Percentiles rank a stretch among this genome's conserved stretches.
phyloP scores from a whole-genome alignment of 1,140 invertebrate species.

The Riptortus pedestris region DNA sequence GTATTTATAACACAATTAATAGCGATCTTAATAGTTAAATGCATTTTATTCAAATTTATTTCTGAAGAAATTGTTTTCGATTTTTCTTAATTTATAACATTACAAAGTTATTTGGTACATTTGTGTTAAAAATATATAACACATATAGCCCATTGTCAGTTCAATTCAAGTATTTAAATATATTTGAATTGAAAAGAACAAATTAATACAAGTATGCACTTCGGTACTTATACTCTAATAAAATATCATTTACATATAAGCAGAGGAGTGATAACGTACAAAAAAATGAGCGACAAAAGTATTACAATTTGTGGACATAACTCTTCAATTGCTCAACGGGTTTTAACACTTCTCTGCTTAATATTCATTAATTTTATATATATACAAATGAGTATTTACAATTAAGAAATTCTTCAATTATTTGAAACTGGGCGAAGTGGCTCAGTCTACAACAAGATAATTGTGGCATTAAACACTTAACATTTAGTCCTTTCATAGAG shows the following conservation, averaged over 20 bases:
- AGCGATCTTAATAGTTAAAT: not conserved
- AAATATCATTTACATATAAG: not conserved
- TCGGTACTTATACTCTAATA: not conserved
- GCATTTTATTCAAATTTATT: not conserved
- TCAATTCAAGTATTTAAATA: not conserved
- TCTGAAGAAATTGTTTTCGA: not conserved
- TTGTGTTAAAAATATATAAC: conserved; percentile 6
- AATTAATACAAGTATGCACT: not conserved
- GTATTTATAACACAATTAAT: not conserved
- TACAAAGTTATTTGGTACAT: not conserved
- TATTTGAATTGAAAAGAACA: not conserved
- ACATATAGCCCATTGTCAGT: not conserved
- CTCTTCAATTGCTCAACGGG: not conserved
- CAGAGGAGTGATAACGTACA: not conserved
- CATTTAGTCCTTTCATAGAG: not conserved
- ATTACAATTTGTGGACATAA: not conserved
- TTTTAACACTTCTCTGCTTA: not conserved
- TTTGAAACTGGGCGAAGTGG: not conserved
- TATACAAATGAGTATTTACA: conserved; percentile 11
- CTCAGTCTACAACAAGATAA: not conserved
- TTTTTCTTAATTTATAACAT: not conserved
- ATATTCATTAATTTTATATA: not conserved
- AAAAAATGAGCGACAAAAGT: not conserved
- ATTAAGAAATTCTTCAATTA: not conserved
- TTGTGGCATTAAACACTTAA: not conserved